Conservation (phyloP, 2,797 vertebrate genomes). For the Acomys russatus region DNA sequence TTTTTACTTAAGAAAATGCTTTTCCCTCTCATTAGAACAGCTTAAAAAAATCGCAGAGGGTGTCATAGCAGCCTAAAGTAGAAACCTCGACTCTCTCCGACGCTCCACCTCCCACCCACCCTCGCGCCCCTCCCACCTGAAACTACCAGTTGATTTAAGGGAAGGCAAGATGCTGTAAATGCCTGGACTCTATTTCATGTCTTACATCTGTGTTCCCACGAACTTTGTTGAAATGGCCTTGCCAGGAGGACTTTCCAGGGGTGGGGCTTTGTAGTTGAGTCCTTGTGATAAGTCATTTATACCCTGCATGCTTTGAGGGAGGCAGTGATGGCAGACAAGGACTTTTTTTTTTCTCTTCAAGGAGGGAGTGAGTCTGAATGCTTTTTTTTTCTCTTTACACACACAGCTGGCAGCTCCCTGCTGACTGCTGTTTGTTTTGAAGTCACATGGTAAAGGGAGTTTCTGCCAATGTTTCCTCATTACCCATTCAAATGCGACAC, state of each 20-base stretch:
- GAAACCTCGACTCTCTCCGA: not conserved
- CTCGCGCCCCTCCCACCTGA: not conserved
- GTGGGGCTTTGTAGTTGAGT: not conserved
- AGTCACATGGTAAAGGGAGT: constrained; percentile 64
- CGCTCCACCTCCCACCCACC: not conserved
- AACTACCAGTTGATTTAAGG: constrained; percentile 49
- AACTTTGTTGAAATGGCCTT: constrained; percentile 38
- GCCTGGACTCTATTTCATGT: constrained; percentile 20
- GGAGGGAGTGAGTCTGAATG: not conserved
- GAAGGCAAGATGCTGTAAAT: not conserved
- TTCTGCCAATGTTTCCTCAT: constrained; percentile 78
- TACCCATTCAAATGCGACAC: constrained; percentile 63
- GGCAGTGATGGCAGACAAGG: not conserved
- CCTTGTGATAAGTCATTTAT: not conserved
- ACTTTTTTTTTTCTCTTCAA: not conserved
- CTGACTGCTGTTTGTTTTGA: constrained; percentile 79
- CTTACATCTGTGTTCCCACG: not conserved
- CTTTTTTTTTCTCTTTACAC: not conserved
- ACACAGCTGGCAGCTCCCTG: constrained; percentile 78
- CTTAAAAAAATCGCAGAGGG: constrained; percentile 1
- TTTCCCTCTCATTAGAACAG: not conserved
- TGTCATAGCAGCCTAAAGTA: not conserved
- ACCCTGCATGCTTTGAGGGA: rapidly evolving
- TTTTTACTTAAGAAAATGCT: constrained; percentile 47
- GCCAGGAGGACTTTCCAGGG: constrained; percentile 47